Base-by-base conservation (phyloP, 1,140 invertebrate species). In the Danaus melanippus region DNA sequence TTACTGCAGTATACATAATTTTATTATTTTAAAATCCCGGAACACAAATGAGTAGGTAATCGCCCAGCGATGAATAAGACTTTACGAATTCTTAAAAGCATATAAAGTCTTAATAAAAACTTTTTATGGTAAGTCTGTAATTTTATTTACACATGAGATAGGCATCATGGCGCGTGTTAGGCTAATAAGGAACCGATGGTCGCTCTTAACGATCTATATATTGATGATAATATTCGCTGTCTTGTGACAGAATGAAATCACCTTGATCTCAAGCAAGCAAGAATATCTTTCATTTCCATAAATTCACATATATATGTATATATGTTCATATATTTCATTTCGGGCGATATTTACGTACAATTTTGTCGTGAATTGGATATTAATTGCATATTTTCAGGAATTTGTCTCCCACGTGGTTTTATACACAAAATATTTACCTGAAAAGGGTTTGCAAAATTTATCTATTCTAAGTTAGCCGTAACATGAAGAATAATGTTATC, bases 401-500 rank as follows among this genome's bases (percentile, higher is more conserved):
- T 32, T 32, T 32, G 2, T 32, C 2, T 32, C 1, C 1, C 15
- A 4, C 8, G 10, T 15, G 44, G 44, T 15, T 46, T n/a, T 12
- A 10, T 11, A 2, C 32, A 40, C 10, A 49, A 17, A 49, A 49
- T 32, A 32, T 8, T 49, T 32, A 49, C 32, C 41, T 65, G 65
- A 65, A 51, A 60, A 62, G 49, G 61, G 60, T 69, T 75, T 71
- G 67, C 71, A 81, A 83, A 83, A 76, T 74, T 69, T 67, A 59
- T 76, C 74, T 79, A 80, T 74, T 83, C 78, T 78, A 71, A 77
- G 67, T 79, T 81, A 79, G 66, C 81, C 67, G 72, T 74, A 66
- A 67, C 71, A 68, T 57, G 64, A 71, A 76, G 82, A 84, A 84
- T 85, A 85, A 85, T 85, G 79, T 77, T 75, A 82, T 82, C 74